phyloP scores from a whole-genome alignment of 1,140 invertebrate species.

The Wiebesia pumilae region DNA sequence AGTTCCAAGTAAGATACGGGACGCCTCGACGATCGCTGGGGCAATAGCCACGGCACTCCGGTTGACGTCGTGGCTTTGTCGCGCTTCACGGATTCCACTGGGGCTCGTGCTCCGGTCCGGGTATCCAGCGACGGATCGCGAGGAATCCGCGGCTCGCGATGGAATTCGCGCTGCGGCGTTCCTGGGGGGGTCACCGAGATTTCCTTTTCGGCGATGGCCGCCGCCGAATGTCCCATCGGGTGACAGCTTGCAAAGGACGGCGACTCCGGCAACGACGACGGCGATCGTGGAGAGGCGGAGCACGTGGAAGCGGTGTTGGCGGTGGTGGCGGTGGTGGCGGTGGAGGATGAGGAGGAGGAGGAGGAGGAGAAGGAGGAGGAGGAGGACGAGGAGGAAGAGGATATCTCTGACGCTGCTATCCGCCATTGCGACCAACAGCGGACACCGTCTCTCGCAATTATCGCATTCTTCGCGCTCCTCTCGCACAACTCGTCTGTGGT shows the following conservation, averaged over 20 bases:
- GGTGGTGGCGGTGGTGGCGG: no score
- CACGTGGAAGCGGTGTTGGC: no score
- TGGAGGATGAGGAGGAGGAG: no score
- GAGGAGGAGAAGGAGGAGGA: no score
- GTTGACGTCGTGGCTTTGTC: slow-evolving; percentile 51
- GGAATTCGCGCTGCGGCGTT: not conserved
- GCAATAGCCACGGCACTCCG: not conserved
- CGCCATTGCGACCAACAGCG: no score
- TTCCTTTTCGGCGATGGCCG: not conserved
- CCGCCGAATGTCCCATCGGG: slow-evolving; percentile 41
- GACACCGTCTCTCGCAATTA: slow-evolving; percentile 56
- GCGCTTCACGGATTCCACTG: not conserved
- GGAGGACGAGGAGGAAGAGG: no score
- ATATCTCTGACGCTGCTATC: no score
- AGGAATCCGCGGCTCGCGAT: slow-evolving; percentile 12
- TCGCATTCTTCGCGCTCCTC: slow-evolving; percentile 56
- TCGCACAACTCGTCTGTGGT: slow-evolving; percentile 36
- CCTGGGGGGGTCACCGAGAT: not conserved
- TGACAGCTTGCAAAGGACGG: not conserved
- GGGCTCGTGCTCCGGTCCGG: no score
- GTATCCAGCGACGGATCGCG: not conserved
- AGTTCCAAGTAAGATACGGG: slow-evolving; percentile 60
- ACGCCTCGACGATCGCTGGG: slow-evolving; percentile 33
- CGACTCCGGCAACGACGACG: no score
- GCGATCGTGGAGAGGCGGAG: no score